phyloP scores from a whole-genome alignment of 1,140 invertebrate species.

The Kradibia gibbosae region DNA sequence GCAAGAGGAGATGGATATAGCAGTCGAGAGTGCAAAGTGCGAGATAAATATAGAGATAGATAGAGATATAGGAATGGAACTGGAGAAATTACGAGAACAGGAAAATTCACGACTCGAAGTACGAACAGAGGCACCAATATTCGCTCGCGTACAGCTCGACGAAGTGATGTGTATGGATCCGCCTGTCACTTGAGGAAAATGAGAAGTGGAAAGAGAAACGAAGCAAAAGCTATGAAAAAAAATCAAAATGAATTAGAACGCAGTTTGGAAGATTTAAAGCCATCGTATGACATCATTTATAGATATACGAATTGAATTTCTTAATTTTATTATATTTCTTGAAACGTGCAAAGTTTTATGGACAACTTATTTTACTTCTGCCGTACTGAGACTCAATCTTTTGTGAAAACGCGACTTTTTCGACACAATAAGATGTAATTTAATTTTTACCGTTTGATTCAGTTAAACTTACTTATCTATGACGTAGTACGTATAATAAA shows the following conservation, averaged over 20 bases:
- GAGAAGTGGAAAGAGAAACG: background rate
- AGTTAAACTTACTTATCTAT: background rate
- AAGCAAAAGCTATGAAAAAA: background rate
- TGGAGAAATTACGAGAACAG: constrained; percentile 22
- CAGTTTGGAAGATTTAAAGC: constrained; percentile 15
- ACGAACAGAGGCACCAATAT: background rate
- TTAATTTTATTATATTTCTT: constrained; percentile 22
- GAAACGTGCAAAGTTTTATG: background rate
- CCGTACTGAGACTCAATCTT: constrained; percentile 14
- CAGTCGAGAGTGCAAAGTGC: too few relatives aligned
- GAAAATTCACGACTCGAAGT: constrained; percentile 4
- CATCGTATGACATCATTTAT: constrained; percentile 6
- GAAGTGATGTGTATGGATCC: background rate
- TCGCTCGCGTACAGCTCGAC: background rate
- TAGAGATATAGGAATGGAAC: background rate
- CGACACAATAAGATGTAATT: background rate
- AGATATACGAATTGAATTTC: background rate
- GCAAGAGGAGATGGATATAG: background rate
- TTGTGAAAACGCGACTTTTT: background rate
- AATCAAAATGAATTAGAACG: background rate
- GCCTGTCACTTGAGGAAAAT: background rate
- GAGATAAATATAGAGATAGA: background rate
- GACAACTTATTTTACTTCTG: background rate
- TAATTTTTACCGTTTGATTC: background rate
- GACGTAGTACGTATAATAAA: too few relatives aligned